phyloP scores from a whole-genome alignment of 2,113 vertebrate genomes.

The Bagarius yarrelli region DNA sequence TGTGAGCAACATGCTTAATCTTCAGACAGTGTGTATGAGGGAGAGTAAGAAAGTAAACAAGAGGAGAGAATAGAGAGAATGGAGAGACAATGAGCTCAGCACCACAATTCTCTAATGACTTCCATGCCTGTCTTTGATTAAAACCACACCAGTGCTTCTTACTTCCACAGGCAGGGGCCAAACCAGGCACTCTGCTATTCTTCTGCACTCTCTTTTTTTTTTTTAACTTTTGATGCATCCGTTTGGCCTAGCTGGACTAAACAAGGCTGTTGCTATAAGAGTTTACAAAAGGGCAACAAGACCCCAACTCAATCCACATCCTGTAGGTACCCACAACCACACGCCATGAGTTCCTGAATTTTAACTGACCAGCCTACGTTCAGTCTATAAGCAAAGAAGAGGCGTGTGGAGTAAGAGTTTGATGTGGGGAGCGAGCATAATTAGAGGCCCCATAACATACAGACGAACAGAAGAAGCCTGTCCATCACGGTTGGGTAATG shows the following conservation, averaged over 20 bases:
- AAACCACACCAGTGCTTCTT: conserved; percentile 81
- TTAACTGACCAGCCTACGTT: conserved; percentile 71
- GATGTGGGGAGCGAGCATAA: conserved; percentile 75
- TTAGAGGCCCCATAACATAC: conserved; percentile 70
- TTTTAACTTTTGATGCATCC: conserved; percentile 47
- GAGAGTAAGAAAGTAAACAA: conserved; percentile 27
- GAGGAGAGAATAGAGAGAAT: conserved; percentile 26
- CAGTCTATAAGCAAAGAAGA: conserved; percentile 68
- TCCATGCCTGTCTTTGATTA: conserved; percentile 76
- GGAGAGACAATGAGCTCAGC: conserved; percentile 73
- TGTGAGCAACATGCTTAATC: conserved; percentile 55
- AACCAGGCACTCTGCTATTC: conserved; percentile 58
- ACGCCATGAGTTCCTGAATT: conserved; percentile 64
- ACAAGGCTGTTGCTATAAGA: conserved; percentile 18
- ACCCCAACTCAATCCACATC: conserved; percentile 60
- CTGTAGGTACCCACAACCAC: conserved; percentile 65
- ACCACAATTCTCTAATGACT: conserved; percentile 69
- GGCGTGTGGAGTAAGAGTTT: conserved; percentile 69
- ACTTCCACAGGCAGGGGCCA: conserved; percentile 64
- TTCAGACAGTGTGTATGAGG: conserved; percentile 20
- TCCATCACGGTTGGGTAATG: conserved; percentile 72
- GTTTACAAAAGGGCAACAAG: conserved; percentile 45
- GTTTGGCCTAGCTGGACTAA: conserved; percentile 24
- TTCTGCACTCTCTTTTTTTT: conserved; percentile 49
- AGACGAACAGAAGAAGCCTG: conserved; percentile 55